Evolutionary conservation across 2,113 vertebrate species (phyloP), one percentile per base, ranked within the genome.

Genomic region (Ellobius talpinus): DNA sequence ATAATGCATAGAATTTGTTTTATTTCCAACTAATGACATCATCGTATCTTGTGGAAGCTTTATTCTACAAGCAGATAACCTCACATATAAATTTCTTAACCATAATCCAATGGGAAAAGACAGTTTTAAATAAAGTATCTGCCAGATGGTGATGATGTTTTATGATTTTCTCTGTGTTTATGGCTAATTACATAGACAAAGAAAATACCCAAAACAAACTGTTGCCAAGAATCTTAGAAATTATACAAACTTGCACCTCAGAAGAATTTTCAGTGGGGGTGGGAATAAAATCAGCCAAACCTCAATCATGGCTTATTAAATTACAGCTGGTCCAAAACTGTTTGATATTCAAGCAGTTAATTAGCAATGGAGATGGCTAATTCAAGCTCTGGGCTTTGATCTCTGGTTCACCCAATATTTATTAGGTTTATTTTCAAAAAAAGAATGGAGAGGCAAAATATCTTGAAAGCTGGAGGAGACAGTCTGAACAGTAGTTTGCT

Each of bases 401-500:
- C 95, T 97, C 96, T 81, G 0, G 0, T 98, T 98, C 98, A 97
- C 97, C 97, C 98, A 98, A 98, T 98, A 99, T 98, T 99, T 99
- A 98, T 98, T 98, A 98, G 82, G 97, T 91, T 95, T 96, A 89
- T 97, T 94, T 89, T 26, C 19, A 47, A 82, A 92, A 79, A 55
- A 97, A 92, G 86, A 96, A 97, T 97, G 94, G 94, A 96, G 95
- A 97, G 97, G n/a, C 90, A 97, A 97, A 98, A 95, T 97, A 96
- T 98, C 98, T 92, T 98, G 96, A 98, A 98, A 98, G 98, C 99
- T 98, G 96, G 97, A 98, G 97, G 98, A 98, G 98, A 98, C 98
- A 97, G 98, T 98, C 97, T 97, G 98, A 98, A 99, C 98, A 98
- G 99, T 98, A 99, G 99, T 99, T 98, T 99, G 98, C 99, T 99